Conservation (phyloP, 1,140 invertebrate genomes). For the Drosophila pseudoananassae region DNA sequence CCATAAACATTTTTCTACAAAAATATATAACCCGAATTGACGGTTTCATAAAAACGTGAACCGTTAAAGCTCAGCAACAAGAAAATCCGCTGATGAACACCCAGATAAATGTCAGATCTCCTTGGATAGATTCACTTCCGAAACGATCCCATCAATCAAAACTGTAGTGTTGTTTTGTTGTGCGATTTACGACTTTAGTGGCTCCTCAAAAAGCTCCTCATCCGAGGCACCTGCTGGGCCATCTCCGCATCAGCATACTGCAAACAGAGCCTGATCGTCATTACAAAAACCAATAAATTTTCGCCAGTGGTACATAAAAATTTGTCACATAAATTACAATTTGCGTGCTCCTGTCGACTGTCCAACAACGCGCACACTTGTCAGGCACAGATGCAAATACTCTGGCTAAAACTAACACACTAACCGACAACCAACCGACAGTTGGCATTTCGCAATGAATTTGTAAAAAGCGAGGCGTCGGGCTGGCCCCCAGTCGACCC, state of each 20-base stretch:
- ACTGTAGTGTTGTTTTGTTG: not conserved
- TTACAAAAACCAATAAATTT: conserved; percentile 63
- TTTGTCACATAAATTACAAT: conserved; percentile 83
- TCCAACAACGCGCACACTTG: conserved; percentile 58
- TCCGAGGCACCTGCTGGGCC: conserved; percentile 27
- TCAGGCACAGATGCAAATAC: conserved; percentile 37
- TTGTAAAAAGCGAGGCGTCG: conserved; percentile 27
- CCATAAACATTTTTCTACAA: not conserved
- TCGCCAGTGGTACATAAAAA: conserved; percentile 67
- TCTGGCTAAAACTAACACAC: conserved; percentile 7
- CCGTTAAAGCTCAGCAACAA: not conserved
- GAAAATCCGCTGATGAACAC: conserved; percentile 3
- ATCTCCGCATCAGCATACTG: conserved; percentile 6
- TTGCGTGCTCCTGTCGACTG: conserved; percentile 65
- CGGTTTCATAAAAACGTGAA: not conserved
- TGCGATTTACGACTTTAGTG: conserved; percentile 10
- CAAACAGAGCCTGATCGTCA: conserved; percentile 29
- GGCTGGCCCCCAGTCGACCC: conserved; percentile 56
- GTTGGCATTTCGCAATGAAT: conserved; percentile 59
- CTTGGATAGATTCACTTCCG: conserved; percentile 11
- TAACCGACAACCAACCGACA: conserved; percentile 3
- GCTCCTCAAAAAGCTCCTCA: conserved; percentile 16
- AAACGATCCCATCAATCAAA: conserved; percentile 16
- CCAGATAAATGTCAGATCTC: conserved; percentile 4
- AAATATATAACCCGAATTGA: not conserved